A percentile compares a stretch with the other conserved stretches of the same genome.
Evolutionary conservation across 2,888 invertebrate genomes (phyloP).

Genomic region (Odontocerum albicorne): DNA sequence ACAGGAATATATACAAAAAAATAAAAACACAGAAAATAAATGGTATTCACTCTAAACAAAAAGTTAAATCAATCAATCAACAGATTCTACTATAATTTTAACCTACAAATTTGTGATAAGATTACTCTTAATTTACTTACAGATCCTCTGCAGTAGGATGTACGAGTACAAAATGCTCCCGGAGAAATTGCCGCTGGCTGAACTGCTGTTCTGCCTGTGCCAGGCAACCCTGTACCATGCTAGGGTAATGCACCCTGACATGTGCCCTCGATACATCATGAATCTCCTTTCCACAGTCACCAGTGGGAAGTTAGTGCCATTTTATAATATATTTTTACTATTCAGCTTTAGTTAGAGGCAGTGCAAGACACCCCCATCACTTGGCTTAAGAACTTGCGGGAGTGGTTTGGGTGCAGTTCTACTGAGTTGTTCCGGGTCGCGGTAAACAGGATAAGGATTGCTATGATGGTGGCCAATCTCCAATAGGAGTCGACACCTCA

Average conservation of each 20-base stretch:
- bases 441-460: too few species aligned
- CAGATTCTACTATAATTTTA: too few species aligned
- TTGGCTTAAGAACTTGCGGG: too few species aligned
- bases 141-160: conserved; percentile 52
- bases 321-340: conserved; percentile 3
- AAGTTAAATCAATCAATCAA: too few species aligned
- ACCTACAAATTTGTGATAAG: too few species aligned
- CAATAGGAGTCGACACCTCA: too few species aligned
- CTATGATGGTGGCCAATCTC: too few species aligned
- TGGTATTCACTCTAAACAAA: too few species aligned
- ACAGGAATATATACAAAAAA: too few species aligned
- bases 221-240: conserved; percentile 58
- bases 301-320: conserved; percentile 51
- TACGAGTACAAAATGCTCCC: conserved; percentile 52
- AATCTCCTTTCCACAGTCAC: conserved; percentile 57
- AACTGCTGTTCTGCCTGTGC: conserved; percentile 55
- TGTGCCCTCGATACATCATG: conserved; percentile 57
- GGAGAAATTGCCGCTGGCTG: conserved; percentile 41
- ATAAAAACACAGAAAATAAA: too few species aligned
- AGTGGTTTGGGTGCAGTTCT: too few species aligned
- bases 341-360: background rate
- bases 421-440: too few species aligned
- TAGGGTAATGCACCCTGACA: conserved; percentile 55
- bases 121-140: conserved; percentile 31
- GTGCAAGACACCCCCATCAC: background rate